Conservation (phyloP, 2,797 vertebrate species). For the Masticophis lateralis region DNA sequence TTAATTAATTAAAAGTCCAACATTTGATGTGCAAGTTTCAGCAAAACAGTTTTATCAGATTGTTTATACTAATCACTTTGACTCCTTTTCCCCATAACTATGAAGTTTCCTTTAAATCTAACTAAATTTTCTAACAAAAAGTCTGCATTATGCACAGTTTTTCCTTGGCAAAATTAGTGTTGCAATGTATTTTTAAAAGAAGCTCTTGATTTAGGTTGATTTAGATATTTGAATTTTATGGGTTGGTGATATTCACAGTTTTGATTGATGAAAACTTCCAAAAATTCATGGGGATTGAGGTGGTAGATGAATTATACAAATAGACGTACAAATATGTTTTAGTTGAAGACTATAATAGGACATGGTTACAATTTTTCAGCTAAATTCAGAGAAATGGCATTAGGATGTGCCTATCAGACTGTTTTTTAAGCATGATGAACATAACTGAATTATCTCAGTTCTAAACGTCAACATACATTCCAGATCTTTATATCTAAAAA, state of each 20-base stretch:
- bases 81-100: background rate
- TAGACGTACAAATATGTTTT: background rate
- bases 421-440: background rate
- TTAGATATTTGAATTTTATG: background rate
- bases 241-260: background rate
- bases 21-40: background rate
- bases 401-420: background rate
- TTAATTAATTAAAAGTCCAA: background rate
- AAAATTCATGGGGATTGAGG: background rate
- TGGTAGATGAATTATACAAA: background rate
- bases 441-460: background rate
- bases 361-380: background rate
- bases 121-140: background rate
- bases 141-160: background rate
- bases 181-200: background rate
- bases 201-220: background rate
- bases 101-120: background rate
- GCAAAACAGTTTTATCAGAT: background rate
- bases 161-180: background rate
- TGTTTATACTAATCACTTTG: background rate
- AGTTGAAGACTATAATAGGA: background rate
- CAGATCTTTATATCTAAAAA: background rate
- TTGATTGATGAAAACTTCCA: background rate
- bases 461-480: background rate
- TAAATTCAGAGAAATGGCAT: background rate